These are phyloP conservation scores for Alexandromys fortis DNA, from an alignment of 2,113 vertebrate genomes.

Conservation along the genomic window DNA sequence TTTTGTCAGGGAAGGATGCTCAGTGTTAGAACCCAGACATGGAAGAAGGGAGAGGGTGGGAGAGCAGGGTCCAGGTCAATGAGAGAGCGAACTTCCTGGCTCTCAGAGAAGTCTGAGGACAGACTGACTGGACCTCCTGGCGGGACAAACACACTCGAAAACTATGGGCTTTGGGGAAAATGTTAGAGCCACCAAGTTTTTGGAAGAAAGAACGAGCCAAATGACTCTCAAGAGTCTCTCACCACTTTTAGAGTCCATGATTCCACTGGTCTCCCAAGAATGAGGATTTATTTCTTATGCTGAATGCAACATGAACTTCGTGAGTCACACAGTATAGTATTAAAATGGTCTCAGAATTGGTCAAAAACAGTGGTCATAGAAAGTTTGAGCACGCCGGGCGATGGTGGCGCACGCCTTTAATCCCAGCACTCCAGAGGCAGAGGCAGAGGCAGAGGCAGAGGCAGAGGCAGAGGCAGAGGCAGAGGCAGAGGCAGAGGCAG, in stretches of 20 bases:
- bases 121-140: not conserved
- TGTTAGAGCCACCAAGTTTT: not conserved
- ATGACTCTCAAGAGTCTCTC: not conserved
- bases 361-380: not conserved
- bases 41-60: not conserved
- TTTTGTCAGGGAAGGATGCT: not conserved
- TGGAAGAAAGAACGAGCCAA: not conserved
- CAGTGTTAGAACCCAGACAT: not conserved
- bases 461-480: no score
- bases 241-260: not conserved
- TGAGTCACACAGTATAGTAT: not conserved
- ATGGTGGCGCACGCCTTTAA: no score
- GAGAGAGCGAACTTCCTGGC: not conserved
- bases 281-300: not conserved
- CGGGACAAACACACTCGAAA: no score
- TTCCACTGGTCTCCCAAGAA: not conserved
- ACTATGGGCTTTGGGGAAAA: not conserved
- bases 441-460: no score
- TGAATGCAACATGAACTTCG: not conserved
- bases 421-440: no score
- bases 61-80: not conserved
- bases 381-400: not conserved
- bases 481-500: no score
- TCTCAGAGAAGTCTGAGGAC: not conserved
- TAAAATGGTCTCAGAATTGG: not conserved